A percentile compares a stretch with the other conserved stretches of the same genome.
Conservation (phyloP, 2,797 vertebrate species). For the Semotilus atromaculatus region DNA sequence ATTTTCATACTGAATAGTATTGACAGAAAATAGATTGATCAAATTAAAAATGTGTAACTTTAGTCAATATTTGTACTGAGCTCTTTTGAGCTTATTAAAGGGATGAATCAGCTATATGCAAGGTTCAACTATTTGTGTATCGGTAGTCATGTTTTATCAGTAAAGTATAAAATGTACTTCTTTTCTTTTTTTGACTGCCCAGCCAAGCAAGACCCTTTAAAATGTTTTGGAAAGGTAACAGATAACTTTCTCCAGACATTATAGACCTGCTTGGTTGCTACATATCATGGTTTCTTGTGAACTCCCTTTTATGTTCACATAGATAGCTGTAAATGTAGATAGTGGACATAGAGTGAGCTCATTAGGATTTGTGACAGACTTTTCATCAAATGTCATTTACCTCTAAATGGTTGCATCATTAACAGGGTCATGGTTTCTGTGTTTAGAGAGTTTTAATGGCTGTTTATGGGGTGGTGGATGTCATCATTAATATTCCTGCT, state of each 20-base stretch:
- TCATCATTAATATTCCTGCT: constrained; percentile 46
- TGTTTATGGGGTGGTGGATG: constrained; percentile 42
- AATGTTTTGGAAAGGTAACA: background rate
- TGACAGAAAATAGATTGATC: background rate
- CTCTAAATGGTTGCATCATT: constrained; percentile 39
- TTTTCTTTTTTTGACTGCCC: background rate
- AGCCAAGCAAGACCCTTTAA: background rate
- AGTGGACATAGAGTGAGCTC: background rate
- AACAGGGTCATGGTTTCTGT: constrained; percentile 39
- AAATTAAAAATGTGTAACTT: background rate
- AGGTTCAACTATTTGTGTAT: background rate
- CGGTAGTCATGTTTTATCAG: background rate
- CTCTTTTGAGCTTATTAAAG: background rate
- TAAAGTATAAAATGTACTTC: background rate
- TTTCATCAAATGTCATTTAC: constrained; percentile 42
- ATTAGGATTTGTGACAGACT: constrained; percentile 4
- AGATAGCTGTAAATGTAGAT: background rate
- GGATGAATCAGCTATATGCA: background rate
- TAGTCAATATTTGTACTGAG: background rate
- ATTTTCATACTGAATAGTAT: background rate
- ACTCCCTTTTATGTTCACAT: background rate
- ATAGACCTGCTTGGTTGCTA: background rate
- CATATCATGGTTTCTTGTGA: background rate
- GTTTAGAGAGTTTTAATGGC: constrained; percentile 53
- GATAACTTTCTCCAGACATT: background rate